Percentiles rank a stretch among this genome's conserved stretches.
phyloP scores from a whole-genome alignment of 2,113 vertebrate species.

The Sander vitreus region DNA sequence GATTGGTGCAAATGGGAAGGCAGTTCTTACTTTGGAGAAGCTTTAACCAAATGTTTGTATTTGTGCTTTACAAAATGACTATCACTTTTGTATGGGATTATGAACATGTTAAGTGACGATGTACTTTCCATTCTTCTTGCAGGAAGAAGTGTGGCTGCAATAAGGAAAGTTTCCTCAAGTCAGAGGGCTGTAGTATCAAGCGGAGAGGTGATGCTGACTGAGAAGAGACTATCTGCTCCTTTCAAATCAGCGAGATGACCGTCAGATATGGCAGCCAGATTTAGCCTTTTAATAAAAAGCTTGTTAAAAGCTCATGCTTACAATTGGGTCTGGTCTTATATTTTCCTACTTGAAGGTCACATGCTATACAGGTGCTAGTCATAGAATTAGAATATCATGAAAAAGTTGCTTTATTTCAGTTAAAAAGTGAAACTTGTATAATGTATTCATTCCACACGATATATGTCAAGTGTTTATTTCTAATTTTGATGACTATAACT shows the following conservation, averaged over 20 bases:
- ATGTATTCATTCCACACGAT: too few relatives aligned
- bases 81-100: not conserved
- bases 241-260: conserved; percentile 15
- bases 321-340: not conserved
- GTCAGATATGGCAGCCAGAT: not conserved
- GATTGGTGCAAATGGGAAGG: not conserved
- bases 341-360: conserved; percentile 38
- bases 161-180: not conserved
- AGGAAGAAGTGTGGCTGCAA: conserved; percentile 63
- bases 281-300: conserved; percentile 66
- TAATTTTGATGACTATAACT: too few relatives aligned
- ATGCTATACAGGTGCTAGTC: too few relatives aligned
- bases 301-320: conserved; percentile 27
- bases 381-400: too few relatives aligned
- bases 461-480: too few relatives aligned
- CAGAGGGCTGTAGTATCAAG: conserved; percentile 72
- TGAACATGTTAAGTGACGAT: not conserved
- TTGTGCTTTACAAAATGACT: not conserved
- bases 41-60: not conserved
- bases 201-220: conserved; percentile 65
- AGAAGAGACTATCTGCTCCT: not conserved
- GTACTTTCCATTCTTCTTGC: not conserved
- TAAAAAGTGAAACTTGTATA: too few relatives aligned
- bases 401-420: too few relatives aligned
- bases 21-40: not conserved